Evolutionary conservation across 2,888 invertebrate genomes (phyloP).

Genomic region (Caenorhabditis sp.): DNA sequence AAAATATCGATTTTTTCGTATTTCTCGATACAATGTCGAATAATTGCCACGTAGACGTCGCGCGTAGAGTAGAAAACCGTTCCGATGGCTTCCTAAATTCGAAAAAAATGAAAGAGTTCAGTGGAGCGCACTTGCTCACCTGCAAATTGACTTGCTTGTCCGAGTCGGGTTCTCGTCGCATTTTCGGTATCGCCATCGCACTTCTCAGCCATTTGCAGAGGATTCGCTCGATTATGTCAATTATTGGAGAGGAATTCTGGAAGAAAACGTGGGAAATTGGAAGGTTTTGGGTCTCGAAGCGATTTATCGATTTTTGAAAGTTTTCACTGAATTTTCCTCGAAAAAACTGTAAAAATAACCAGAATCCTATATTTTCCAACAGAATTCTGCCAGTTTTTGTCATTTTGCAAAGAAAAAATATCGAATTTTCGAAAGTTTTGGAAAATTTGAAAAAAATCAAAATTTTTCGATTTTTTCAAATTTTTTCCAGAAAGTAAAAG

Average conservation of each 20-base stretch:
- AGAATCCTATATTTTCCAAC: too few relatives aligned
- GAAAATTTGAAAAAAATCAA: too few relatives aligned
- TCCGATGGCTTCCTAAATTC: slow-evolving; percentile 33
- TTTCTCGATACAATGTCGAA: slow-evolving; percentile 26
- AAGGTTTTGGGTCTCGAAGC: too few relatives aligned
- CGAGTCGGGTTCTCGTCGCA: background rate
- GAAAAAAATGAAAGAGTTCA: background rate
- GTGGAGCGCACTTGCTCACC: background rate
- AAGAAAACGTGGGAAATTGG: too few relatives aligned
- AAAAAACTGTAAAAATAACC: too few relatives aligned
- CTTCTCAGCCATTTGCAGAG: slow-evolving; percentile 43
- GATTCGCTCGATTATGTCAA: slow-evolving; percentile 40
- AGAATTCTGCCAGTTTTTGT: too few relatives aligned
- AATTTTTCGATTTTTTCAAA: too few relatives aligned
- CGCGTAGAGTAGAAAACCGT: slow-evolving; percentile 41
- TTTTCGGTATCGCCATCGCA: slow-evolving; percentile 40
- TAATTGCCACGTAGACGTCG: slow-evolving; percentile 38
- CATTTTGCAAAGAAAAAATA: too few relatives aligned
- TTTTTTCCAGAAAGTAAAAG: too few relatives aligned
- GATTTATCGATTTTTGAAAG: too few relatives aligned
- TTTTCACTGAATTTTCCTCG: too few relatives aligned
- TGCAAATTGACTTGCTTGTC: background rate
- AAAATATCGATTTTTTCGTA: slow-evolving; percentile 8
- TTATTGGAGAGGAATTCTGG: slow-evolving; percentile 51
- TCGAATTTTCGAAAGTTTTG: too few relatives aligned